Conservation (phyloP, 2,888 invertebrate species). For the Vanessa cardui region DNA sequence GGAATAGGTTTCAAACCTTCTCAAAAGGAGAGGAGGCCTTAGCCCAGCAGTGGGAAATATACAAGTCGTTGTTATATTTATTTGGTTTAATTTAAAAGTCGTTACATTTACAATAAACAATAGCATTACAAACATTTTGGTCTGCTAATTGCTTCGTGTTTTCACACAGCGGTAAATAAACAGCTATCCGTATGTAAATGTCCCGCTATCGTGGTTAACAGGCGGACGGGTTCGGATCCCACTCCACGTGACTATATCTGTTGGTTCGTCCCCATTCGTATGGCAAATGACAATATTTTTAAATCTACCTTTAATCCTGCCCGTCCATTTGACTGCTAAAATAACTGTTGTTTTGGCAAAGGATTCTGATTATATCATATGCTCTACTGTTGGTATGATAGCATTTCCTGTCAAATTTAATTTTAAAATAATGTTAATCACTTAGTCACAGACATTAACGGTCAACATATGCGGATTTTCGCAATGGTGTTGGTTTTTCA, state of each 20-base stretch:
- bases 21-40: no score
- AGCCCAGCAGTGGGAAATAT: no score
- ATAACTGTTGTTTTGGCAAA: neutral
- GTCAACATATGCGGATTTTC: no score
- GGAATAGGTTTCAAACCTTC: no score
- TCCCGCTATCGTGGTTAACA: conserved; percentile 1
- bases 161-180: conserved; percentile 9
- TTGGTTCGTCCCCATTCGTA: no score
- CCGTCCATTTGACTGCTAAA: neutral
- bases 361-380: neutral
- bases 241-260: neutral
- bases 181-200: conserved; percentile 11
- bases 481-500: no score
- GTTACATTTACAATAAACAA: neutral
- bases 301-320: neutral
- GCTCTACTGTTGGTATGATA: no score
- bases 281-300: neutral
- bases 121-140: neutral
- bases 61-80: no score
- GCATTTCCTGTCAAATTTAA: no score
- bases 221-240: conserved; percentile 3
- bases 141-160: conserved; percentile 1
- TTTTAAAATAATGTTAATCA: no score
- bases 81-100: neutral
- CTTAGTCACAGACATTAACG: no score